Base-by-base conservation (phyloP, 2,888 invertebrate species). In the Cantharis rustica region DNA sequence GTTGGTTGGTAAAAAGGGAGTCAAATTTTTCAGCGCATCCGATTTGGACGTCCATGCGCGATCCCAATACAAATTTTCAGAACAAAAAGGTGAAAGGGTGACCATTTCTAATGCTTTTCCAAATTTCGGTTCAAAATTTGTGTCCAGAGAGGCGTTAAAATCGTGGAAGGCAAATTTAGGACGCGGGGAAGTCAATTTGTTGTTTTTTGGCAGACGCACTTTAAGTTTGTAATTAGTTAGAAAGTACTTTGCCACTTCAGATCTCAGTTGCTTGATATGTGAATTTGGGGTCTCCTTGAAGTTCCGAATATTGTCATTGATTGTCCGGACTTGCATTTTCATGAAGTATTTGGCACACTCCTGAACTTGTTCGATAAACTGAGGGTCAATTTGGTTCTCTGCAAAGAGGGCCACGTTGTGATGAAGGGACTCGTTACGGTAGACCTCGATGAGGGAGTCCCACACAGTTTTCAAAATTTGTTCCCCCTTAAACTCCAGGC, bases 301-400 rank as follows among this genome's bases (percentile, higher is more conserved):
- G 3, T 91, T 89, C 80, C 88, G 87, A 70, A 95, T 90, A 84
- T 95, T 95, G 75, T 91, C 89, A 80, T 91, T 89, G 69, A 95
- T 95, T 0, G 92, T 92, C 80, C 90, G 88, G 75, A 92, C 91
- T 86, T 95, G 95, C 75, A 90, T 89, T 61, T 90, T 88, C 87
- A 92, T 92, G 84, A 94, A 96, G 82, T 91, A 91, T 66, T 90
- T 86, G 0, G 92, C 91, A 83, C 94, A 94, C 11, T 90, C 89
- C 74, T 91, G 89, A 9, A 96, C 87, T 85, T 94, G 93, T 20
- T 89, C 86, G 1, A 95, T 82, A 84, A 95, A 96, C 61, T 88
- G 86, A 0, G 88, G 84, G 0, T 94, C 93, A 71, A 96, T 90
- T 23, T 88, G 87, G 3, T 89, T 86, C 20, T 90, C 85, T 0